phyloP scores from a whole-genome alignment of 2,113 vertebrate genomes.

The Tragelaphus buxtoni region DNA sequence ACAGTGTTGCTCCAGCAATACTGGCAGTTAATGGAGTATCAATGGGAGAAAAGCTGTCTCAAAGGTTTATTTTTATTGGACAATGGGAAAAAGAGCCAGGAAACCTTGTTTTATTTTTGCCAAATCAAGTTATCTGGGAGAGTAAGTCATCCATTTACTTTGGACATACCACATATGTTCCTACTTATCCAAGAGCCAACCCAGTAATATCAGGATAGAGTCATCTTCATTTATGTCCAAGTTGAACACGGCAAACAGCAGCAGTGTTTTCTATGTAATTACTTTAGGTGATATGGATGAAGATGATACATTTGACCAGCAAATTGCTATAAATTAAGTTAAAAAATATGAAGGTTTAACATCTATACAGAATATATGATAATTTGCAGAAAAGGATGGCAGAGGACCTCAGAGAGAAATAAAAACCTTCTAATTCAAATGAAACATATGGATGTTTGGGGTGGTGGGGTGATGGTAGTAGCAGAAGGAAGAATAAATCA shows the following conservation, averaged over 20 bases:
- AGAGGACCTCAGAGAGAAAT: neutral
- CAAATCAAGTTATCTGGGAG: constrained; percentile 54
- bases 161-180: constrained; percentile 32
- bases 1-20: constrained; percentile 32
- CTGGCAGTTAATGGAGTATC: constrained; percentile 47
- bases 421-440: neutral
- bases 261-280: constrained; percentile 24
- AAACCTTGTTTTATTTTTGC: constrained; percentile 42
- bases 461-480: neutral
- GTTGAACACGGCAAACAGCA: neutral
- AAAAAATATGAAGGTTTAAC: neutral
- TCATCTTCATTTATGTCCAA: constrained; percentile 32
- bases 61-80: constrained; percentile 39
- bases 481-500: neutral
- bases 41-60: constrained; percentile 27
- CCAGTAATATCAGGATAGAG: neutral
- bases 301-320: neutral
- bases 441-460: neutral
- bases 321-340: neutral
- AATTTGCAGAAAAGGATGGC: neutral
- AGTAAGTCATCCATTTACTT: constrained; percentile 49
- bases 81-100: constrained; percentile 14
- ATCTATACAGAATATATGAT: neutral
- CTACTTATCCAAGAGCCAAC: constrained; percentile 17
- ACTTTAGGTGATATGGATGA: neutral